Evolutionary conservation across 2,113 vertebrate genomes (phyloP), one percentile per base, ranked within the genome.

Genomic region (Nasalis larvatus): DNA sequence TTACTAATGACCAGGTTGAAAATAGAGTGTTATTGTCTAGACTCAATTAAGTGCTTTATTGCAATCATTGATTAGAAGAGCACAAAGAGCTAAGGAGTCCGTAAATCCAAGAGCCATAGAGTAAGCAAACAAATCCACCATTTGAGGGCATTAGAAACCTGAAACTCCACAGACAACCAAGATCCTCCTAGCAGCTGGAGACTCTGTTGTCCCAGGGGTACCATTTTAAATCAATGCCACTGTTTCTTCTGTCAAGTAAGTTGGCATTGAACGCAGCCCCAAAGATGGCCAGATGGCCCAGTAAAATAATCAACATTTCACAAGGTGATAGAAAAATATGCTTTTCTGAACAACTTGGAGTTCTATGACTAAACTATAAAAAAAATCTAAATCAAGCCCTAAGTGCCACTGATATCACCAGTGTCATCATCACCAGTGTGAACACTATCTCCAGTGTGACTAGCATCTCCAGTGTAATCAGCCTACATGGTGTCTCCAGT

Each of bases 161-260:
- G 49, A 42, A 35, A 18, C 30, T 45, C 37, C 32, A 49, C 37
- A 25, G 66, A 10, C 3, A 11, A 16, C 54, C 47, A n/a, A 25
- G 88, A 60, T 25, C 16, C 20, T 60, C 66, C n/a, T 18, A 42
- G 21, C 12, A 16, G 30, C 35, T 23, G 35, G n/a, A 30, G 20
- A 0, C 35, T 35, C 17, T 8, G 23, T 6, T 21, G 47, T 4
- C 30, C 52, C 20, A 10, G 16, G n/a, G 1, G 35, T 13, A 18
- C 17, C 10, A 5, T 5, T 74, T 23, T 23, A 3, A 45, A 37
- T 37, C 60, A 47, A 4, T 1, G 30, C 17, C 30, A 2, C 4
- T 20, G 35, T 54, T 58, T 20, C 73, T 84, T 32, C 73, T 16
- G 3, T 10, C 20, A 42, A 5, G 32, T 4, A 16, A 58, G 18